phyloP scores from a whole-genome alignment of 64 coral and sea anemone species.

The Pocillopora damicornis region DNA sequence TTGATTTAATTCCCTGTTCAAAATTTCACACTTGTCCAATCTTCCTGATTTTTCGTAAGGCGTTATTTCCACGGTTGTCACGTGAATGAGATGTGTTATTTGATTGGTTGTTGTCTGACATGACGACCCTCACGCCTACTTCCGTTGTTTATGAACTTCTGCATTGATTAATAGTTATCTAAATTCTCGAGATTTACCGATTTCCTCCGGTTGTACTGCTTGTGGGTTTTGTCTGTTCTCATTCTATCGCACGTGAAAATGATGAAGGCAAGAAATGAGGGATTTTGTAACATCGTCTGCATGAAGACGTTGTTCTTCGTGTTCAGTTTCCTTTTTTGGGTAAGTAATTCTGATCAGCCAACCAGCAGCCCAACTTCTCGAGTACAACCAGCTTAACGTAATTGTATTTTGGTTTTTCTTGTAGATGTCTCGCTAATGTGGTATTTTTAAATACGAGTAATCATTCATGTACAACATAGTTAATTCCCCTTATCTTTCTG shows the following conservation, averaged over 20 bases:
- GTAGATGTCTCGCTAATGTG: neutral
- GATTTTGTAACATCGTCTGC: constrained; percentile 53
- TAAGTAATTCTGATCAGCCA: constrained; percentile 25
- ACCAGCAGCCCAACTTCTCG: neutral
- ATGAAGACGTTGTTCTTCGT: constrained; percentile 60
- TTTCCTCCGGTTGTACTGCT: neutral
- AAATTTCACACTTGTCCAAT: neutral
- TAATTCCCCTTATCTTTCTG: neutral
- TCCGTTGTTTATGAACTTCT: constrained; percentile 20
- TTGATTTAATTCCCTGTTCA: neutral
- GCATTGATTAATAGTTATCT: neutral
- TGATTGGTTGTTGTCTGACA: neutral
- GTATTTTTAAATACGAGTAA: neutral
- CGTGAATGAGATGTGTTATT: neutral
- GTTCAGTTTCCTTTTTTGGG: constrained; percentile 60
- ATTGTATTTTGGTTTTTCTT: neutral
- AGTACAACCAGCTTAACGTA: neutral
- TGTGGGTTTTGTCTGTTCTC: neutral
- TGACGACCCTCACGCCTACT: constrained; percentile 5
- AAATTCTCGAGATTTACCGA: neutral
- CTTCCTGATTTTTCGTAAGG: neutral
- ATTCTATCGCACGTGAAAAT: neutral
- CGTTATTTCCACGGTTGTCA: neutral
- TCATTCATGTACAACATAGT: neutral
- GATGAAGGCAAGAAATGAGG: constrained; percentile 34